phyloP scores from a whole-genome alignment of 2,113 vertebrate species.

The Elaphurus davidianus region DNA sequence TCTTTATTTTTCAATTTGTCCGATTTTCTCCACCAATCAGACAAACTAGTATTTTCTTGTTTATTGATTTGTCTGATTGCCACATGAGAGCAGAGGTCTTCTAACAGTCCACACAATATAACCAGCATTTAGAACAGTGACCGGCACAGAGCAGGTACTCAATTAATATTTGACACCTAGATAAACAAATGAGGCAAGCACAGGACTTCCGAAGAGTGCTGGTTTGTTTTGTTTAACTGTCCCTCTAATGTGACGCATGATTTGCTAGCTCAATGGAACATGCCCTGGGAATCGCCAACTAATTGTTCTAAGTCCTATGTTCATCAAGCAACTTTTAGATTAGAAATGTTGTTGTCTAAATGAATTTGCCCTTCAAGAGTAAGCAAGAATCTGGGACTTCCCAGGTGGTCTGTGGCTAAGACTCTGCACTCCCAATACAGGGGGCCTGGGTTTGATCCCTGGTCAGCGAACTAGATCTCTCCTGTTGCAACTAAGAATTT shows the following conservation, averaged over 20 bases:
- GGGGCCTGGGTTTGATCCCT: neutral
- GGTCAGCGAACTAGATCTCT: neutral
- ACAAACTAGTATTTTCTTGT: neutral
- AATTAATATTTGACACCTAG: neutral
- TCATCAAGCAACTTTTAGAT: neutral
- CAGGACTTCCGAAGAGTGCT: neutral
- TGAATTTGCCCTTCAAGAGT: neutral
- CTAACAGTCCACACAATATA: neutral
- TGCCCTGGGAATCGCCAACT: neutral
- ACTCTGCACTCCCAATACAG: neutral
- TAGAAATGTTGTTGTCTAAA: neutral
- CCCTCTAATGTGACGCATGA: neutral
- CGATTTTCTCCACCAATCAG: neutral
- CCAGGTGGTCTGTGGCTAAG: neutral
- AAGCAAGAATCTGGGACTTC: neutral
- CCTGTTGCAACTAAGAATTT: neutral
- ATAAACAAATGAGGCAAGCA: neutral
- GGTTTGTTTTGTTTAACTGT: neutral
- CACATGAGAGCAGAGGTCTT: neutral
- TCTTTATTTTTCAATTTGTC: neutral
- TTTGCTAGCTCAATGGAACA: neutral
- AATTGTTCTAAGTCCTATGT: neutral
- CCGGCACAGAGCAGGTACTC: neutral
- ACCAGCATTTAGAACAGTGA: neutral
- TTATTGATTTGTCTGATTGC: neutral